These are phyloP conservation scores for Amphiprion ocellaris DNA, from an alignment of 2,113 vertebrate genomes.

Conservation along the genomic window DNA sequence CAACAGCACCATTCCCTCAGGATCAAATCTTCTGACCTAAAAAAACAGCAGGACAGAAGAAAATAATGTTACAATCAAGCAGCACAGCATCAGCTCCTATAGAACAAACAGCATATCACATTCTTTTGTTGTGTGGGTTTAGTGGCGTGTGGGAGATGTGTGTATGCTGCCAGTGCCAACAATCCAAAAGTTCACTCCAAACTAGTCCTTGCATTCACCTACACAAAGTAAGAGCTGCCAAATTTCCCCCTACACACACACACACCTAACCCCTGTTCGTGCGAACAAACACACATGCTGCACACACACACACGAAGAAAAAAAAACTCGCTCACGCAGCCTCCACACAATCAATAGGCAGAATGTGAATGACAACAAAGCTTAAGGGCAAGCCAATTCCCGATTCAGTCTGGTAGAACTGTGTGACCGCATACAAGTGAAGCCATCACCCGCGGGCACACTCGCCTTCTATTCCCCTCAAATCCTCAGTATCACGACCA, in stretches of 20 bases:
- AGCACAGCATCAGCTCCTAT: conserved; percentile 29
- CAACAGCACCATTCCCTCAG: conserved; percentile 65
- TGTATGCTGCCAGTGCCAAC: conserved; percentile 50
- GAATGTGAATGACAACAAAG: conserved; percentile 72
- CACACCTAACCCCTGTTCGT: conserved; percentile 23
- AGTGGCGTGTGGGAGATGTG: conserved; percentile 62
- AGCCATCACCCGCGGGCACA: conserved; percentile 70
- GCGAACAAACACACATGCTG: conserved; percentile 29
- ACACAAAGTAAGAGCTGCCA: conserved; percentile 72
- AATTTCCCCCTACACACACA: conserved; percentile 33
- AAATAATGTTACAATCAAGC: conserved; percentile 35
- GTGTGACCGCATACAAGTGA: conserved; percentile 59
- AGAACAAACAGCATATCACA: conserved; percentile 37
- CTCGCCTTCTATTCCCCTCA: conserved; percentile 61
- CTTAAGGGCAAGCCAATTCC: conserved; percentile 55
- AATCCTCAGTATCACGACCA: conserved; percentile 34
- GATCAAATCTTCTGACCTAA: conserved; percentile 64
- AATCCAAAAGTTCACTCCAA: conserved; percentile 66
- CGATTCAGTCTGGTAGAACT: conserved; percentile 48
- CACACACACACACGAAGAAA: not conserved
- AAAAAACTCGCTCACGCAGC: conserved; percentile 41
- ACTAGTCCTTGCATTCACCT: conserved; percentile 71
- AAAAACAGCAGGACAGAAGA: conserved; percentile 41
- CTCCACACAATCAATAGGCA: conserved; percentile 70
- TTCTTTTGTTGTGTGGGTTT: conserved; percentile 61